Evolutionary conservation across 2,797 vertebrate genomes (phyloP), one percentile per base, ranked within the genome.

Genomic region (Brachymystax lenok): DNA sequence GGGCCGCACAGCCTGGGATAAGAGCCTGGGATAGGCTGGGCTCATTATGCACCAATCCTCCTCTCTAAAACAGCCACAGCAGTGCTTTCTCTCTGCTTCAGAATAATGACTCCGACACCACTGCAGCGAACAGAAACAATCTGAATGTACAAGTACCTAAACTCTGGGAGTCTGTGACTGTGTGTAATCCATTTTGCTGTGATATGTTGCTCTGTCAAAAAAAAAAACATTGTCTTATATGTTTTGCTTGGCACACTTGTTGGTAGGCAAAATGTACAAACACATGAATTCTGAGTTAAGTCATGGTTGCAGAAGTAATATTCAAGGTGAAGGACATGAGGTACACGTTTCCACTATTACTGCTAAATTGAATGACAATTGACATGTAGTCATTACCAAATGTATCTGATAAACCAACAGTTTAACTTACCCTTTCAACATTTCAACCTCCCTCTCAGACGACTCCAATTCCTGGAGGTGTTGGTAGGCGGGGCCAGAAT

Each of bases 401-500:
- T 59, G 1, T 59, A 2, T 21, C n/a, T 59, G 56, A 59, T n/a
- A 21, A 21, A 59, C 19, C 19, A 59, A n/a, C 2, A 75, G n/a
- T 69, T 28, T 71, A 51, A 74, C 88, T 92, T 77, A 95, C 93
- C 93, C 79, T 86, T 75, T 89, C 70, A 84, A 88, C 17, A 84
- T 80, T 40, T 93, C 90, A 24, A 79, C 64, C 24, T 92, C 92
- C 78, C 77, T 90, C 76, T 94, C 93, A 66, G 80, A 85, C 0
- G 89, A 85, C 69, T 94, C 93, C 1, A 89, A 73, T 79, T 95
- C 94, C 79, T 91, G 92, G 1, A 95, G 92, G 84, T 95, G 93
- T 74, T 94, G 90, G 86, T 95, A 95, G 83, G 93, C 88, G 13
- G 90, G 92, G 54, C 92, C 92, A n/a, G 91, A 94, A 86, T 86